phyloP scores from a whole-genome alignment of 2,888 invertebrate species.

The Cryptus viduatorius region DNA sequence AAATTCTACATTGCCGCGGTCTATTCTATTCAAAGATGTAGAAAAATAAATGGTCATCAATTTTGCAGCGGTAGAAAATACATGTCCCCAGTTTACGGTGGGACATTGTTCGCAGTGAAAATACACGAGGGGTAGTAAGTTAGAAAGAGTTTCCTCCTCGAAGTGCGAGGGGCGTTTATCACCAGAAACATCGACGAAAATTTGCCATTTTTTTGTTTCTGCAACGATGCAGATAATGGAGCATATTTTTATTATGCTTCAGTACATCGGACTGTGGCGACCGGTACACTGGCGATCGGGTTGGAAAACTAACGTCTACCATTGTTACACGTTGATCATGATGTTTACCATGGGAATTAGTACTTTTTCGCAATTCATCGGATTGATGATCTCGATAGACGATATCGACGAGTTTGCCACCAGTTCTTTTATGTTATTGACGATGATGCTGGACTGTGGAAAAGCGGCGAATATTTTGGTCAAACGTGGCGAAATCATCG shows the following conservation, averaged over 20 bases:
- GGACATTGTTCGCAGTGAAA: neutral
- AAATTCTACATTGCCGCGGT: neutral
- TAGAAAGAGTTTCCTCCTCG: neutral
- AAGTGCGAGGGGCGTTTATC: neutral
- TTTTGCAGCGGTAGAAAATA: neutral
- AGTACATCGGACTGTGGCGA: constrained; percentile 65
- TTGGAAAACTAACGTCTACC: constrained; percentile 59
- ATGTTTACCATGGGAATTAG: constrained; percentile 31
- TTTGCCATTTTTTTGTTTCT: neutral
- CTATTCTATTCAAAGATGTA: neutral
- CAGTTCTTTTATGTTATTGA: constrained; percentile 52
- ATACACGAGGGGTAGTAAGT: neutral
- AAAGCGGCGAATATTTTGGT: constrained; percentile 53
- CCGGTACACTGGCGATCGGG: constrained; percentile 58
- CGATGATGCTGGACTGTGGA: constrained; percentile 47
- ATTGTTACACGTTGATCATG: constrained; percentile 52
- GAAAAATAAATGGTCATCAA: neutral
- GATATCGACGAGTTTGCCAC: constrained; percentile 48
- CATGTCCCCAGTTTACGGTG: neutral
- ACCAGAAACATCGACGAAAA: neutral
- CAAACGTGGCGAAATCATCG: constrained; percentile 41
- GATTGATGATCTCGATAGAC: constrained; percentile 5
- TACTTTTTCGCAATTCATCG: constrained; percentile 48
- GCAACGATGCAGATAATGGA: constrained; percentile 13
- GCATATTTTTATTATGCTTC: constrained; percentile 16